A percentile compares a stretch with the other conserved stretches of the same genome.
Evolutionary conservation across 2,113 vertebrate species (phyloP).

Genomic region (Oenanthe oenanthe): DNA sequence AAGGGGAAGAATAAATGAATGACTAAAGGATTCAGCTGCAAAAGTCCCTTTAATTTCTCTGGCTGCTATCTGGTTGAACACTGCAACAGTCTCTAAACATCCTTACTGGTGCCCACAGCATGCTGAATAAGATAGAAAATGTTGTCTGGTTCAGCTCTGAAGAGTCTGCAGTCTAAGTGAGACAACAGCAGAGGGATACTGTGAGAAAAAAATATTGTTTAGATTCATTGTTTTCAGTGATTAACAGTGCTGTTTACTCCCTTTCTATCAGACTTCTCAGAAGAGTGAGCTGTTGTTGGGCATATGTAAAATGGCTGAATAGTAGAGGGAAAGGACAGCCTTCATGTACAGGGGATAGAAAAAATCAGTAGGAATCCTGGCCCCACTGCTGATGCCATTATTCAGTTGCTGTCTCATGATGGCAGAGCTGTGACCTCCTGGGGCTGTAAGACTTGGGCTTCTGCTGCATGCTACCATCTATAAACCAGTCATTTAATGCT

Average conservation of each 20-base stretch:
- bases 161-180: neutral
- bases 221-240: neutral
- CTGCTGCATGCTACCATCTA: neutral
- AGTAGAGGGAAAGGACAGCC: neutral
- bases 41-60: constrained; percentile 7
- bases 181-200: neutral
- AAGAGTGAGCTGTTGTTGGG: neutral
- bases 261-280: neutral
- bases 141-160: neutral
- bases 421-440: neutral
- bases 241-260: neutral
- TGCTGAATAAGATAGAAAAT: neutral
- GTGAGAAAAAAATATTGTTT: neutral
- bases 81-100: neutral
- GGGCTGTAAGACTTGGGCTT: neutral
- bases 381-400: neutral
- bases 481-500: neutral
- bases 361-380: neutral
- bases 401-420: neutral
- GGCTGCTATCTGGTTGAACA: constrained; percentile 15
- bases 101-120: neutral
- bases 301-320: neutral
- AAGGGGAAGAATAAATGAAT: constrained; percentile 34
- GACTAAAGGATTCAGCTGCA: constrained; percentile 35
- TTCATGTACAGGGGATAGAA: neutral